These are phyloP conservation scores for Plebejus anna DNA, from an alignment of 2,888 invertebrate genomes.

Conservation along the genomic window DNA sequence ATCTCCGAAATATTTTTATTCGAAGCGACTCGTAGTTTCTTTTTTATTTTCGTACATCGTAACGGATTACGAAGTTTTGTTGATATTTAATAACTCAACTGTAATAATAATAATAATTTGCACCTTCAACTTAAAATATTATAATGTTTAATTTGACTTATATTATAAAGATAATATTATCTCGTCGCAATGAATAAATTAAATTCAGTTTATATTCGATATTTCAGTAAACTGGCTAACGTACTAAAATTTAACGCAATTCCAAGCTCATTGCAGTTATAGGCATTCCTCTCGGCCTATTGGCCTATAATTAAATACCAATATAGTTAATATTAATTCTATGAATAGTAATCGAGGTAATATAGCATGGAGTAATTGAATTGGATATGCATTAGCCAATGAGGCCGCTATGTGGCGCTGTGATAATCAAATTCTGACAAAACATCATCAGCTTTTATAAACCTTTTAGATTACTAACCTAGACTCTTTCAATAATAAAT, in stretches of 20 bases:
- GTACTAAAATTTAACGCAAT: neutral
- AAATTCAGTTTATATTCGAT: neutral
- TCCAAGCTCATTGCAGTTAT: neutral
- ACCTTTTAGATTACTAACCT: neutral
- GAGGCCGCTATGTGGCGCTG: neutral
- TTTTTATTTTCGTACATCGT: too few relatives aligned
- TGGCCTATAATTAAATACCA: conserved; percentile 1
- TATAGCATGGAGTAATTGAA: neutral
- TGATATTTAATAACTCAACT: too few relatives aligned
- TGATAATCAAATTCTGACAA: neutral
- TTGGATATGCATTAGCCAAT: neutral
- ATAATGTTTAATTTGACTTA: too few relatives aligned
- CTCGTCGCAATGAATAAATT: neutral
- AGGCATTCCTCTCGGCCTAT: neutral
- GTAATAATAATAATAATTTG: too few relatives aligned
- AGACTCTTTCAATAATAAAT: too few relatives aligned
- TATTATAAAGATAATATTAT: too few relatives aligned
- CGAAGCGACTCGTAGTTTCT: too few relatives aligned
- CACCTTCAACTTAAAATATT: too few relatives aligned
- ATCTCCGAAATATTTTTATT: too few relatives aligned
- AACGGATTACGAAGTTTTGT: too few relatives aligned
- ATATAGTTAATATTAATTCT: conserved; percentile 5
- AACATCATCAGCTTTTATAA: neutral
- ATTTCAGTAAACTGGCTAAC: neutral
- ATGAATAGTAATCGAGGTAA: neutral